Conservation (phyloP, 53 echinoderm and acorn worm genomes). For the Holothuria scabra region DNA sequence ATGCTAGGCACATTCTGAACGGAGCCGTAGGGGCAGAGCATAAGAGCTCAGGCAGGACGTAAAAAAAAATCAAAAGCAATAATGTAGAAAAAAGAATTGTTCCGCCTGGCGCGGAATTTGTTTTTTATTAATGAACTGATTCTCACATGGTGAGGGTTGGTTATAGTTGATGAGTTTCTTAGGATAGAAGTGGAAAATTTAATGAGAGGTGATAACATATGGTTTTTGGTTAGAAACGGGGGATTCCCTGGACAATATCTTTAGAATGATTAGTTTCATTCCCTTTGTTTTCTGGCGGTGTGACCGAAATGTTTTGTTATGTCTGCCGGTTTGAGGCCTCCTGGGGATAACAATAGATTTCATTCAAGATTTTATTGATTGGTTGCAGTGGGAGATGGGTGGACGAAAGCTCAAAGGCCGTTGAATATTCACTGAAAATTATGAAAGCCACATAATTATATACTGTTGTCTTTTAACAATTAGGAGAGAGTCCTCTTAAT, state of each 20-base stretch:
- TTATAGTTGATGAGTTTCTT: constrained; percentile 30
- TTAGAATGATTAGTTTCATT: constrained; percentile 8
- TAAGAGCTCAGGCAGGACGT: constrained; percentile 27
- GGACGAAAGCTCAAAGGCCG: too few relatives aligned
- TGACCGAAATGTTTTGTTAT: constrained; percentile 29
- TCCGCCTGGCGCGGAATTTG: constrained; percentile 61
- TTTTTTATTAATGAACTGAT: constrained; percentile 57
- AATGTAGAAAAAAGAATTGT: constrained; percentile 55
- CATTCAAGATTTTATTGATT: not conserved
- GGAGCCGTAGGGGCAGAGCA: constrained; percentile 35
- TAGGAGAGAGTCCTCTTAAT: too few relatives aligned
- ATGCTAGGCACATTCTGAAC: constrained; percentile 48
- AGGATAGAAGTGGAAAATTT: not conserved
- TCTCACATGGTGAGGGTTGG: constrained; percentile 50
- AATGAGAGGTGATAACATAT: not conserved
- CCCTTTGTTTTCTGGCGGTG: constrained; percentile 37
- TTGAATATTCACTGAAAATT: too few relatives aligned
- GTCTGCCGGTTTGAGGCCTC: not conserved
- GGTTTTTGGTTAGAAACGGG: constrained; percentile 11
- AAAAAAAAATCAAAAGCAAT: constrained; percentile 32
- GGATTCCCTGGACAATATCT: constrained; percentile 34
- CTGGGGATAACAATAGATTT: not conserved
- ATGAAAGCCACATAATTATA: too few relatives aligned
- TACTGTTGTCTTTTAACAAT: too few relatives aligned
- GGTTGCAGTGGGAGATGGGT: too few relatives aligned